Base-by-base conservation (phyloP, 1,140 invertebrate genomes). In the Panagrolaimus sp. region DNA sequence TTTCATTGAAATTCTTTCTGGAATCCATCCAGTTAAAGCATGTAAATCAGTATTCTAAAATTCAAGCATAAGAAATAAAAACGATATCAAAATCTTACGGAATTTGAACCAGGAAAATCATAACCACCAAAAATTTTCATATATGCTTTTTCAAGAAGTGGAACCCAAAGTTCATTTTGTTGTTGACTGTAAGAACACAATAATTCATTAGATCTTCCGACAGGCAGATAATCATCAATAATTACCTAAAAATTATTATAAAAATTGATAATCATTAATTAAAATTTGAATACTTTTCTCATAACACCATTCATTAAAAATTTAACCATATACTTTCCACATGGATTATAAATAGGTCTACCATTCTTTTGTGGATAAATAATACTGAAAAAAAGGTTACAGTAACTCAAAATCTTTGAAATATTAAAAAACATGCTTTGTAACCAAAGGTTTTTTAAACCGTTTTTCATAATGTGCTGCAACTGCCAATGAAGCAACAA, bases 21-120 rank as follows among this genome's bases (percentile, higher is more conserved):
- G 94, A 76, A 98, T 96, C 94, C 94, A 98, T 0, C 94, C 93
- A 69, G 94, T 97, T 58, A 98, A 83, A 0, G 93, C 93, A 86
- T 96, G 92, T 1, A 97, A 87, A 87, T 98, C 94, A 83, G 96
- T 96, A 84, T 94, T 96, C 92, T 75, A n/a, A 67, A 74, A 68
- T 91, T 77, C 89, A 88, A 71, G 90, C 32, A 38, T 38, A 38
- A 38, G 2, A 4, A 4, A 38, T 7, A 38, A 38, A 2, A 38
- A 38, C 32, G 2, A 7, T 4, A 38, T 38, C 75, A 66, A 85
- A 38, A 2, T 2, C 88, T 89, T 86, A 96, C 92, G 83, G 93
- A 96, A 86, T 96, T 97, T 8, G 93, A 96, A 55, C 94, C 94
- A 65, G 94, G 94, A 86, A 98, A 97, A 85, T 97, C 93, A 83